Evolutionary conservation across 2,888 invertebrate species (phyloP).

Genomic region (Panorpa germanica): DNA sequence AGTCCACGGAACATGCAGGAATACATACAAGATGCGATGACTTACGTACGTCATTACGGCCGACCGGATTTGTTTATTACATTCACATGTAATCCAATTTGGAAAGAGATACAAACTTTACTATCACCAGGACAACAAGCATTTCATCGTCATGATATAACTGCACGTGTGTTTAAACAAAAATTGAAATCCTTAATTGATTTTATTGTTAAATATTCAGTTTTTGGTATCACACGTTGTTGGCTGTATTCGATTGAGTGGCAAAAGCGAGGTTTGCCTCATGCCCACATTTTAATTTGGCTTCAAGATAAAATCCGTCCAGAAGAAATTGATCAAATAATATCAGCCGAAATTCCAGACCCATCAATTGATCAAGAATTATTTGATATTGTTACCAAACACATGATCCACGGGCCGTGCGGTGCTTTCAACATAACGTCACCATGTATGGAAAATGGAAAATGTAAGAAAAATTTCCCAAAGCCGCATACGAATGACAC

Average conservation of each 20-base stretch:
- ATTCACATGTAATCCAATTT: conserved; percentile 15
- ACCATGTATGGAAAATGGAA: conserved; percentile 16
- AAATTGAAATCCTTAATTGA: conserved; percentile 12
- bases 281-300: conserved; percentile 16
- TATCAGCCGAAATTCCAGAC: conserved; percentile 18
- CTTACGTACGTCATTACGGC: conserved; percentile 16
- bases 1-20: conserved; percentile 16
- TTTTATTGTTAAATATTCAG: conserved; percentile 10
- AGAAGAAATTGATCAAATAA: conserved; percentile 17
- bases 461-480: conserved; percentile 11
- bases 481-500: conserved; percentile 7
- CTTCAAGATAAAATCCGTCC: conserved; percentile 15
- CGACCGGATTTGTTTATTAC: conserved; percentile 14
- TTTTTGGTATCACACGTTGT: conserved; percentile 13
- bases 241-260: conserved; percentile 15
- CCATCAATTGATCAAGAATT: conserved; percentile 12
- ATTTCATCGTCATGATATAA: conserved; percentile 14
- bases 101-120: conserved; percentile 12
- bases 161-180: conserved; percentile 13
- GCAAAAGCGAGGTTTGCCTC: conserved; percentile 16
- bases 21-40: conserved; percentile 16
- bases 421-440: conserved; percentile 12
- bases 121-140: conserved; percentile 10
- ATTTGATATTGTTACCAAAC: conserved; percentile 13
- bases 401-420: conserved; percentile 18